Percentiles rank a stretch among this genome's conserved stretches.
Evolutionary conservation across 2,888 invertebrate species (phyloP).

Genomic region (Linyphia triangularis): DNA sequence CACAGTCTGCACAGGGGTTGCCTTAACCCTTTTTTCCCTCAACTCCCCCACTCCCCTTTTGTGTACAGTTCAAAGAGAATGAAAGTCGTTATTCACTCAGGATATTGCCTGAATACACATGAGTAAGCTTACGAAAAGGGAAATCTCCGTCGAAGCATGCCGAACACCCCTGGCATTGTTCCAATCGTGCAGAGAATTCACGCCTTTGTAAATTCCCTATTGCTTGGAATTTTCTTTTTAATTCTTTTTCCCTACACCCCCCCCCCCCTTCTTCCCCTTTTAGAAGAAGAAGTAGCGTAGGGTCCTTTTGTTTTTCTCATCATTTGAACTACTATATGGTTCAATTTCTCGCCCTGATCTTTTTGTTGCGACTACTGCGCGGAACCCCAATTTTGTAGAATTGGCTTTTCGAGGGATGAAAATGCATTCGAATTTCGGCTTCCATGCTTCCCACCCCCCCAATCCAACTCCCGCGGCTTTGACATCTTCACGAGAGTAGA

Average conservation of each 20-base stretch:
- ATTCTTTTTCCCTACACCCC: constrained; percentile 64
- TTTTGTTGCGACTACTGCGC: not conserved
- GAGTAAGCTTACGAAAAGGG: constrained; percentile 47
- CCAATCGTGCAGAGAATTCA: constrained; percentile 48
- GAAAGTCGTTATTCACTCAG: constrained; percentile 61
- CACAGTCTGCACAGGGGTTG: not conserved
- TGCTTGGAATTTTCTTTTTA: constrained; percentile 56
- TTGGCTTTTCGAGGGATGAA: not conserved
- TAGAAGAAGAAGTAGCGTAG: not conserved
- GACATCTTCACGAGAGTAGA: no score
- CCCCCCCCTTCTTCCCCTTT: no score
- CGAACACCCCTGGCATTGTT: constrained; percentile 61
- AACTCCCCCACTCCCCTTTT: not conserved
- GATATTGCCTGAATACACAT: constrained; percentile 65
- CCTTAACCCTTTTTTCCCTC: constrained; percentile 20
- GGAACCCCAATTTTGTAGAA: constrained; percentile 51
- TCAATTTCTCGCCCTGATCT: constrained; percentile 13
- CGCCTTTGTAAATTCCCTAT: constrained; percentile 64
- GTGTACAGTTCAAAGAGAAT: constrained; percentile 33
- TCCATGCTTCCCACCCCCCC: not conserved
- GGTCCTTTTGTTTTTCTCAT: constrained; percentile 29
- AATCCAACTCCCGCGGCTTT: no score
- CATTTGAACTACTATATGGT: constrained; percentile 26
- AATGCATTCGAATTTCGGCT: not conserved
- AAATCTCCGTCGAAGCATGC: constrained; percentile 54